Base-by-base conservation (phyloP, 1,140 invertebrate genomes). In the Ridgeia piscesae region DNA sequence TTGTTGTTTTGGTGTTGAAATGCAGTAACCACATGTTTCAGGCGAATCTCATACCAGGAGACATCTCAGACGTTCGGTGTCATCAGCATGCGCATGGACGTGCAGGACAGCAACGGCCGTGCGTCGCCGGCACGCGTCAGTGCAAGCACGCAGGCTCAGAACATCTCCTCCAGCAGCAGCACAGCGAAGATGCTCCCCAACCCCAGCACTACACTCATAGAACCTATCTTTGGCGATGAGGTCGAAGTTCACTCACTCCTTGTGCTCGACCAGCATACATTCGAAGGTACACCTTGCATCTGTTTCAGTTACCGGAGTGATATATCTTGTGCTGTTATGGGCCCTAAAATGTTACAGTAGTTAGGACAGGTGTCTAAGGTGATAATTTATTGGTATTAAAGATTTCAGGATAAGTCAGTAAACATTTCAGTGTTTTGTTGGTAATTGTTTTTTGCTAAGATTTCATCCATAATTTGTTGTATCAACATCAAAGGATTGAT, bases 231-330 rank as follows among this genome's bases (percentile, higher is more conserved):
- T 93, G 97, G 98, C 0, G 97, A 98, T 95, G 98, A 99, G 96
- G 97, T 99, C 31, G 99, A 99, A 96, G 97, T 99, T 27, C 97
- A 99, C 95, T 99, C 98, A 96, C 96, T 99, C 77, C 96, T 99
- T 6, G 97, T 99, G 42, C 97, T 99, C 92, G 98, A 99, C 96
- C 98, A 99, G 94, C 98, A 99, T 95, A 99, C 99, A 0, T 99
- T 99, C 95, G 98, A 99, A 97, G 97, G 97, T 97, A 93, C 93
- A 92, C 94, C 35, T 35, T 91, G 91, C 33, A 34, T 21, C n/a
- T 42, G 89, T 34, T 90, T 31, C 4, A 42, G 11, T 11, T 4
- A 42, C 42, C 11, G 42, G 42, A 42, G 11, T 42, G 11, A 4
- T 42, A 42, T 42, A 6, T 42, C n/a, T 4, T 42, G 11, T 42